Conservation (phyloP, 2,113 vertebrate genomes). For the Apteryx owenii region DNA sequence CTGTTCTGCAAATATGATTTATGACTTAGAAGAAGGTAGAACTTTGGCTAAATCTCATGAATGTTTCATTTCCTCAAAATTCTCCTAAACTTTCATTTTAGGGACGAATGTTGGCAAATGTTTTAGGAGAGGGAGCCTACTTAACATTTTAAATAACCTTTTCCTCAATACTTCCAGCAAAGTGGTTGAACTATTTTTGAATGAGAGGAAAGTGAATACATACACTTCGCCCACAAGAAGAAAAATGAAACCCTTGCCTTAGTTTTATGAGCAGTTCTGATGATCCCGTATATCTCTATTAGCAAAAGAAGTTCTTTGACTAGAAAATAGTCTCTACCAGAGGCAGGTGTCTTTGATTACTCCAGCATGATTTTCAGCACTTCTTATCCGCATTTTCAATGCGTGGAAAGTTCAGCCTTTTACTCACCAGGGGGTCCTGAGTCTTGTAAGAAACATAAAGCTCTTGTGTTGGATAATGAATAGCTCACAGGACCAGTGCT, state of each 20-base stretch:
- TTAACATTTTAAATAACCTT: not conserved
- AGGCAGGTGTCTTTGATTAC: not conserved
- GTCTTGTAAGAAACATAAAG: not conserved
- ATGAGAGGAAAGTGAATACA: fast-evolving
- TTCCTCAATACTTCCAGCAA: not conserved
- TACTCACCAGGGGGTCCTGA: not conserved
- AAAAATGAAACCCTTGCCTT: not conserved
- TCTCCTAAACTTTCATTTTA: conserved; percentile 37
- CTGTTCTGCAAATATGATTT: not conserved
- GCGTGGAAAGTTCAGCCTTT: not conserved
- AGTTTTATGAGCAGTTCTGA: not conserved
- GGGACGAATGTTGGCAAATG: conserved; percentile 16
- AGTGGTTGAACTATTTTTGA: not conserved
- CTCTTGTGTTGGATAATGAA: not conserved
- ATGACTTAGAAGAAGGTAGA: not conserved
- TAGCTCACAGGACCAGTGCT: not conserved
- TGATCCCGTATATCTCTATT: not conserved
- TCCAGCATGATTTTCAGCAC: not conserved
- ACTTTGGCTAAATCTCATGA: conserved; percentile 1
- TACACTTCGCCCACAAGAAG: not conserved
- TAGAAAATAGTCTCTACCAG: not conserved
- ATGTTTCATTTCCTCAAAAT: conserved; percentile 56
- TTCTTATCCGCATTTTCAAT: not conserved
- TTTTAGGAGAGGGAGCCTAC: not conserved
- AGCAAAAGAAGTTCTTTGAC: not conserved